Evolutionary conservation across 2,888 invertebrate genomes (phyloP), one percentile per base, ranked within the genome.

Genomic region (Parthenolecanium corni): DNA sequence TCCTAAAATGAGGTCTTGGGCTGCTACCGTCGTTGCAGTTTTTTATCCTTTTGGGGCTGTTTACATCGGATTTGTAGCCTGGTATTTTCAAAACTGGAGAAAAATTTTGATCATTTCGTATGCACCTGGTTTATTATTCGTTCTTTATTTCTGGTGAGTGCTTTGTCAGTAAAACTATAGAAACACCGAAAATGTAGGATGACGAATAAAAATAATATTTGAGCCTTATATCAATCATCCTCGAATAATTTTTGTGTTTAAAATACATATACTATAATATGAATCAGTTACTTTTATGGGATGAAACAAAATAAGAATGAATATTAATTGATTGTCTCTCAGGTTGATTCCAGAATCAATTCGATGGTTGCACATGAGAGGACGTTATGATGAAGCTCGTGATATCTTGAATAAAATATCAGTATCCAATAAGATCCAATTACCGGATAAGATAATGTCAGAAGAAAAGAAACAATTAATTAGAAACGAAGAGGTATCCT

Each of bases 61-160:
- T 0, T 66, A 79, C 2, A 76, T 83, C 5, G 83, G 80, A 0
- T 70, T 80, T 2, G 71, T 79, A 0, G 81, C 81, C 14, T 82
- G 80, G 78, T 70, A 78, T n/a, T 72, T 78, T 1, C 79, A 78
- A 64, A 77, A 82, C 71, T 90, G 89, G 89, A 79, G 84, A 66
- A 71, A 74, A 61, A 74, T 85, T 66, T 77, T 87, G 66, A 75
- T 81, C 63, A 75, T 80, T 38, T 73, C 83, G 38, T 86, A 88
- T 72, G 72, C 78, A 5, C 86, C 86, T 1, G 81, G 83, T 14
- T 73, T 86, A 65, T 72, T 85, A 18, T 78, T 86, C 67, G 74
- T 88, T 49, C 72, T 79, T 12, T 85, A 85, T 72, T 79, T 82
- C 70, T 80, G 83, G 78, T 76, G 72, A 67, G 69, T 64, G n/a